These are phyloP conservation scores for Apamea crenata DNA, from an alignment of 2,888 invertebrate genomes.

Conservation along the genomic window DNA sequence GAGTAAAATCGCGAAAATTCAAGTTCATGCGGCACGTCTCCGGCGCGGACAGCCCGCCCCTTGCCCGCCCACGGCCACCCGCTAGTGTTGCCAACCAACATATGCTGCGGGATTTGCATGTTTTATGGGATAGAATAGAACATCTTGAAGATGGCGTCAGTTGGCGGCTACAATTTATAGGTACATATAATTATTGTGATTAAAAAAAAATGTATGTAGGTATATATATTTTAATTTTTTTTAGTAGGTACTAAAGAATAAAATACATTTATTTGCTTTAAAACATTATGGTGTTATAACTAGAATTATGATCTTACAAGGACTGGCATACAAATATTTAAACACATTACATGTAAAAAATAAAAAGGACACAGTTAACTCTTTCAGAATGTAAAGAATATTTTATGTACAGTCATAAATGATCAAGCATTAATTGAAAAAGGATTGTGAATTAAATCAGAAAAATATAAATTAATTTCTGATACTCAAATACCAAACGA, in stretches of 20 bases:
- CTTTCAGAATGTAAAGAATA: neutral
- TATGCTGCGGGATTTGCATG: conserved; percentile 47
- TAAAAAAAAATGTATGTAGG: neutral
- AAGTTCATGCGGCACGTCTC: conserved; percentile 70
- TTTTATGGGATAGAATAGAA: conserved; percentile 22
- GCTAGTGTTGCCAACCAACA: conserved; percentile 49
- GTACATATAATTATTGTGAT: neutral
- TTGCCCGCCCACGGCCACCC: conserved; percentile 31
- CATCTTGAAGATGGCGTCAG: conserved; percentile 16
- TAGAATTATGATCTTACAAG: too few species aligned
- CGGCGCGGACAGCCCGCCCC: conserved; percentile 42
- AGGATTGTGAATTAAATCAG: neutral
- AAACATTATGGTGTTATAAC: too few species aligned
- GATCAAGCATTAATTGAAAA: neutral
- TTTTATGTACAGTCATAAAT: neutral
- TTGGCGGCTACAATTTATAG: neutral
- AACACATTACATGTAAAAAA: too few species aligned
- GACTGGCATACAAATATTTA: too few species aligned
- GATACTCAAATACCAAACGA: neutral
- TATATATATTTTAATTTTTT: too few species aligned
- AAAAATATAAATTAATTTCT: neutral
- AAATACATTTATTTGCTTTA: too few species aligned
- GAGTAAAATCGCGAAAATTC: conserved; percentile 68
- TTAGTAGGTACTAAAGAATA: too few species aligned
- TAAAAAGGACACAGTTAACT: neutral